A percentile compares a stretch with the other conserved stretches of the same genome.
phyloP scores from a whole-genome alignment of 2,888 invertebrate genomes.

The Dynastes tityus region DNA sequence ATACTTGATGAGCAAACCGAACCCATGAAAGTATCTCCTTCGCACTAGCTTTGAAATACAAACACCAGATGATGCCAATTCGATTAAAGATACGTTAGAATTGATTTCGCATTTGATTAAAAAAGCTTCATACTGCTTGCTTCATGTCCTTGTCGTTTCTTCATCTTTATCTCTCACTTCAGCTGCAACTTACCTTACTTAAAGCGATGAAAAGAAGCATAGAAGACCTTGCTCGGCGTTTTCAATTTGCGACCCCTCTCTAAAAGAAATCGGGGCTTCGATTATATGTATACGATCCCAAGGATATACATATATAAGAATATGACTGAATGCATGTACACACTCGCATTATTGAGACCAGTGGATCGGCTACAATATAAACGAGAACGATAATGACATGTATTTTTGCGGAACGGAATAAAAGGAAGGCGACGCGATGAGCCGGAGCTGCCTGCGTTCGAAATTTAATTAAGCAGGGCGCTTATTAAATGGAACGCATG shows the following conservation, averaged over 20 bases:
- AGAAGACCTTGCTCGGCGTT: slow-evolving; percentile 4
- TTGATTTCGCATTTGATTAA: slow-evolving; percentile 33
- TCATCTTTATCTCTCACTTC: not conserved
- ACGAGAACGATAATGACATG: slow-evolving; percentile 23
- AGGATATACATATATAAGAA: too few species aligned
- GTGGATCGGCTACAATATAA: not conserved
- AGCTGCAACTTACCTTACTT: not conserved
- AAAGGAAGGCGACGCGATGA: not conserved
- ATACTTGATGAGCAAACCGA: too few species aligned
- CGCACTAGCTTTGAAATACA: too few species aligned
- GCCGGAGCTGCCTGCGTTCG: not conserved
- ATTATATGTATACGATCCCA: slow-evolving; percentile 7
- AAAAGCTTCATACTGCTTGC: not conserved
- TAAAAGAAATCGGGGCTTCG: not conserved
- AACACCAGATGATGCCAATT: slow-evolving; percentile 10
- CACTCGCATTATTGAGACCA: not conserved
- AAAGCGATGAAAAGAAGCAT: slow-evolving; percentile 4
- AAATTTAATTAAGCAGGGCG: slow-evolving; percentile 1
- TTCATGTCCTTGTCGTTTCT: not conserved
- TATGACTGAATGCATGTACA: too few species aligned
- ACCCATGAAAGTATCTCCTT: too few species aligned
- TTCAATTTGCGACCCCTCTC: slow-evolving; percentile 12
- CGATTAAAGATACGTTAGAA: slow-evolving; percentile 31
- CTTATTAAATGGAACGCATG: slow-evolving; percentile 5
- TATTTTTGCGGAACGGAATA: slow-evolving; percentile 12